Conservation (phyloP, 2,797 vertebrate genomes). For the Mallotus villosus region DNA sequence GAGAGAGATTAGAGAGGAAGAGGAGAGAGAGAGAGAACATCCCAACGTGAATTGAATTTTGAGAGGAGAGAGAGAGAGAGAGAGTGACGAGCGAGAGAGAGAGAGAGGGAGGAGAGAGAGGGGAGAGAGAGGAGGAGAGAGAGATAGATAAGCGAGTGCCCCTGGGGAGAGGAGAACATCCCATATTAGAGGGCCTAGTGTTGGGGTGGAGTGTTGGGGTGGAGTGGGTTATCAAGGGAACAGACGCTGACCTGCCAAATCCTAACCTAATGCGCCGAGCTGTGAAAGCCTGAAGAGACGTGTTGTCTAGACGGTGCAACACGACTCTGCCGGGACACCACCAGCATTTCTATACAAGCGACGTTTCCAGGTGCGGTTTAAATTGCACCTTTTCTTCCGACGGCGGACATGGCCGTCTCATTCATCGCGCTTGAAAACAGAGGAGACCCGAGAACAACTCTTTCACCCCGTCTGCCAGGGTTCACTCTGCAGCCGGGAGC, state of each 20-base stretch:
- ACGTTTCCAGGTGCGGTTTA: constrained; percentile 31
- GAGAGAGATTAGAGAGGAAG: background rate
- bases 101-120: background rate
- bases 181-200: background rate
- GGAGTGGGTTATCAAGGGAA: constrained; percentile 9
- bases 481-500: background rate
- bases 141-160: background rate
- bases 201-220: constrained; percentile 9
- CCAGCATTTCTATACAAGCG: constrained; percentile 25
- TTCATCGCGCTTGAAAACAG: constrained; percentile 16
- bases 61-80: background rate
- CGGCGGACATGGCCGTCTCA: constrained; percentile 28
- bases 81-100: background rate
- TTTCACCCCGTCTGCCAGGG: background rate
- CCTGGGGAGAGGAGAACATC: background rate
- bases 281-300: constrained; percentile 38
- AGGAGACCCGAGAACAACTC: constrained; percentile 5
- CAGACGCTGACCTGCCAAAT: constrained; percentile 32
- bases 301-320: constrained; percentile 52
- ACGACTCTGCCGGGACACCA: constrained; percentile 33
- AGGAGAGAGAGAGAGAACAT: background rate
- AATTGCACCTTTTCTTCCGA: constrained; percentile 34
- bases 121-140: background rate
- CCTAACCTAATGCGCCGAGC: constrained; percentile 29
- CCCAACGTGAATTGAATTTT: too few relatives aligned